These are phyloP conservation scores for Minunthozetes semirufus DNA, from an alignment of 2,888 invertebrate species.

Conservation along the genomic window DNA sequence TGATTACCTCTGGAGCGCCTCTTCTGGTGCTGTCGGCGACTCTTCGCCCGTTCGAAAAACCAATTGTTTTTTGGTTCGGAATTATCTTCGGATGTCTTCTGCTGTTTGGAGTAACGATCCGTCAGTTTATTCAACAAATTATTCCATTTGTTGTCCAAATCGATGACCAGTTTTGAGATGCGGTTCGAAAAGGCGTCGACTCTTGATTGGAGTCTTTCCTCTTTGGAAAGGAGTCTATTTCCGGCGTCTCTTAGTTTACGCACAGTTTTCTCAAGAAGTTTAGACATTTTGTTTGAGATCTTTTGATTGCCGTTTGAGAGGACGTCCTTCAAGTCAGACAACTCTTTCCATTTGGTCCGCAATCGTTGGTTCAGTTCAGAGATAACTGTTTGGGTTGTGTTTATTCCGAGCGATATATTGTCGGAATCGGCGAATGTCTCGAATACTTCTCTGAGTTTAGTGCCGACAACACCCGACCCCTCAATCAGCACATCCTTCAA, in stretches of 20 bases:
- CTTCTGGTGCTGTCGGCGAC: neutral
- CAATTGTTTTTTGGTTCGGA: neutral
- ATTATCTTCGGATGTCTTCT: neutral
- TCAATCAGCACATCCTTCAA: neutral
- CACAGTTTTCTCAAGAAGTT: constrained; percentile 11
- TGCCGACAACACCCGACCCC: neutral
- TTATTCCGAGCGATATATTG: neutral
- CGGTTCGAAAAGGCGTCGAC: neutral
- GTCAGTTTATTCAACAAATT: constrained; percentile 27
- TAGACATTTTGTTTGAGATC: constrained; percentile 20
- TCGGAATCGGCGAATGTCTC: neutral
- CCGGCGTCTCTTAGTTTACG: constrained; percentile 28
- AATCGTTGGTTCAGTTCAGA: constrained; percentile 12
- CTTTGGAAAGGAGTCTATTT: neutral
- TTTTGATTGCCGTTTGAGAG: neutral
- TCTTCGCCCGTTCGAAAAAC: constrained; percentile 14
- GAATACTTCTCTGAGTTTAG: neutral
- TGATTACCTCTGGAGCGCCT: neutral
- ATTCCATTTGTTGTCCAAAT: constrained; percentile 34
- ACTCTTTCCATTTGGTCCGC: constrained; percentile 24
- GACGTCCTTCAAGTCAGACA: neutral
- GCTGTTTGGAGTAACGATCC: neutral
- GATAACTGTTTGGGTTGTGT: neutral
- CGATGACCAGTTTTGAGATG: constrained; percentile 11
- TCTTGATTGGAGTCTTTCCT: neutral